phyloP scores from a whole-genome alignment of 2,888 invertebrate genomes.

The Clusia tigrina region DNA sequence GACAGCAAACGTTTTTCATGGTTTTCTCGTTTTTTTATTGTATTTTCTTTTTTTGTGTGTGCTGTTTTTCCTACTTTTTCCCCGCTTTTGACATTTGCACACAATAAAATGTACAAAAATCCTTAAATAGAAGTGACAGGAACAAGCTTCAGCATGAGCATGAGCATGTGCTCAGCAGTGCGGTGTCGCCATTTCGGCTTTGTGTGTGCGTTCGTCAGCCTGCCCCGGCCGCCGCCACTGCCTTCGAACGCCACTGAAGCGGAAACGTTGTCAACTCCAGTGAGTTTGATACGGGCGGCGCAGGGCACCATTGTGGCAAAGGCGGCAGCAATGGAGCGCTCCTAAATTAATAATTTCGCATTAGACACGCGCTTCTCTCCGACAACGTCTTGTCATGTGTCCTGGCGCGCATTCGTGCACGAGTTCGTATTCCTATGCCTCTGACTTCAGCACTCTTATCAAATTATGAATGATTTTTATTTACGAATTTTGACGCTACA shows the following conservation, averaged over 20 bases:
- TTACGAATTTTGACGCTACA: background rate
- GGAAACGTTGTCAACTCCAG: constrained; percentile 56
- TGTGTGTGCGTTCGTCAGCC: background rate
- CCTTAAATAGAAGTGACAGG: background rate
- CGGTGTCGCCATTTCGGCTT: background rate
- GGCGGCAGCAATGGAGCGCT: background rate
- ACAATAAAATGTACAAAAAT: background rate
- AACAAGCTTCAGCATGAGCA: background rate
- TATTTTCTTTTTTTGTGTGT: background rate
- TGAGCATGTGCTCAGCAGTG: background rate
- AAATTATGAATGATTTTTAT: background rate
- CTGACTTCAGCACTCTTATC: background rate
- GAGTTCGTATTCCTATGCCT: too few species aligned
- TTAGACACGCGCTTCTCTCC: background rate
- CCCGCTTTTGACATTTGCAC: background rate
- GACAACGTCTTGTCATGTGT: background rate
- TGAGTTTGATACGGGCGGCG: constrained; percentile 33
- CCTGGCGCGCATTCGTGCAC: background rate
- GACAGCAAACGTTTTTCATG: background rate
- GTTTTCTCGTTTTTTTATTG: background rate
- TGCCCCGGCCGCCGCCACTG: background rate
- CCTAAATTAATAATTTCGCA: constrained; percentile 9
- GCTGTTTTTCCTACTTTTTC: background rate
- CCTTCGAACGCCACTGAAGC: constrained; percentile 36
- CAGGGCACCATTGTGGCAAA: background rate